A percentile compares a stretch with the other conserved stretches of the same genome.
phyloP scores from a whole-genome alignment of 2,113 vertebrate genomes.

The Formicarius rufipectus region DNA sequence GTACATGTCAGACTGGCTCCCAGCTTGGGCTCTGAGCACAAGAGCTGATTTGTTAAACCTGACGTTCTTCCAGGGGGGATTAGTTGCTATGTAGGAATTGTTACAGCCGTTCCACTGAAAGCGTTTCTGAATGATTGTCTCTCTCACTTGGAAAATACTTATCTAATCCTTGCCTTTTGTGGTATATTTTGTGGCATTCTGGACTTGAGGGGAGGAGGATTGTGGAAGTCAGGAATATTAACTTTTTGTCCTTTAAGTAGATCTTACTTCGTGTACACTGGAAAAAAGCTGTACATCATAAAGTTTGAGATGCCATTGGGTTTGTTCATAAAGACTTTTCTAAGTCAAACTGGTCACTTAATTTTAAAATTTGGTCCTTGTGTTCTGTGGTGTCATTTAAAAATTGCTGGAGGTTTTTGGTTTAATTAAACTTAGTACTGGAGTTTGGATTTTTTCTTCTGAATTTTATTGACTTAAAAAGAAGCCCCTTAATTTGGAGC shows the following conservation, averaged over 20 bases:
- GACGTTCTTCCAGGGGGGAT: neutral
- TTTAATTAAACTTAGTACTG: neutral
- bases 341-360: neutral
- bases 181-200: neutral
- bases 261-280: neutral
- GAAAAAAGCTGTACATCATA: neutral
- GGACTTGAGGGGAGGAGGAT: neutral
- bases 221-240: neutral
- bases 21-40: neutral
- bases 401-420: neutral
- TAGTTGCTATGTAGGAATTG: neutral
- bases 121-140: neutral
- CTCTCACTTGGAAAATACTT: neutral
- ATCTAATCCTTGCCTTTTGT: neutral
- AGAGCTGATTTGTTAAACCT: neutral
- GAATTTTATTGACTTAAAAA: neutral
- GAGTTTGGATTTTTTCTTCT: neutral
- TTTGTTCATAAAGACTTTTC: neutral
- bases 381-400: neutral
- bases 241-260: neutral
- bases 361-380: neutral
- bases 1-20: neutral
- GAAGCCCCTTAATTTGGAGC: neutral
- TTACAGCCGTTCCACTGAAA: neutral
- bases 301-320: accelerated